These are phyloP conservation scores for Drosophila bocqueti DNA, from an alignment of 1,140 invertebrate genomes.

Conservation along the genomic window DNA sequence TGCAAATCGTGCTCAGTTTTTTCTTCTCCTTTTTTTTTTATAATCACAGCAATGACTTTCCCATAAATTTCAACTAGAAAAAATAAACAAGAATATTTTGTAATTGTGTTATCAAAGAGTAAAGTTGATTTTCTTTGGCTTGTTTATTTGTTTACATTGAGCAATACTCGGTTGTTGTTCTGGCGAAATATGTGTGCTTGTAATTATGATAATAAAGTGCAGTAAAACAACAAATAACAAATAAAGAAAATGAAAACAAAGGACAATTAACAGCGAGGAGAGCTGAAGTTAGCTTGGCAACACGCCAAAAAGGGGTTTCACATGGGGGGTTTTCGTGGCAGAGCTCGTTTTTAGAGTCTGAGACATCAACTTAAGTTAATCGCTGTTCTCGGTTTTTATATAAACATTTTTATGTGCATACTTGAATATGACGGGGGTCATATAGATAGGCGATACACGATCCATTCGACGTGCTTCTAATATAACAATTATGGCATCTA, in stretches of 20 bases:
- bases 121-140: constrained; percentile 5
- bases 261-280: constrained; percentile 11
- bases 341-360: constrained; percentile 12
- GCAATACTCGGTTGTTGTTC: constrained; percentile 14
- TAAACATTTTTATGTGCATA: constrained; percentile 14
- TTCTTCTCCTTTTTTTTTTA: constrained; percentile 1
- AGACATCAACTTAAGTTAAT: constrained; percentile 37
- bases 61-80: constrained; percentile 32
- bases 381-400: constrained; percentile 12
- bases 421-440: constrained; percentile 26
- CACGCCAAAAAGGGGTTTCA: constrained; percentile 9
- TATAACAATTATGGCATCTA: constrained; percentile 10
- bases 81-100: constrained; percentile 43
- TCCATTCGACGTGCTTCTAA: constrained; percentile 10
- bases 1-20: constrained; percentile 14
- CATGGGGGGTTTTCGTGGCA: constrained; percentile 1
- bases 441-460: constrained; percentile 48
- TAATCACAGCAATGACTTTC: constrained; percentile 1
- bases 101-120: constrained; percentile 33
- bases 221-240: constrained; percentile 24
- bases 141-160: constrained; percentile 43
- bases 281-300: constrained; percentile 15
- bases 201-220: constrained; percentile 52
- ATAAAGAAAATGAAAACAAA: constrained; percentile 28
- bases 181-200: constrained; percentile 12